Conservation (phyloP, 2,113 vertebrate genomes). For the Boleophthalmus pectinirostris region DNA sequence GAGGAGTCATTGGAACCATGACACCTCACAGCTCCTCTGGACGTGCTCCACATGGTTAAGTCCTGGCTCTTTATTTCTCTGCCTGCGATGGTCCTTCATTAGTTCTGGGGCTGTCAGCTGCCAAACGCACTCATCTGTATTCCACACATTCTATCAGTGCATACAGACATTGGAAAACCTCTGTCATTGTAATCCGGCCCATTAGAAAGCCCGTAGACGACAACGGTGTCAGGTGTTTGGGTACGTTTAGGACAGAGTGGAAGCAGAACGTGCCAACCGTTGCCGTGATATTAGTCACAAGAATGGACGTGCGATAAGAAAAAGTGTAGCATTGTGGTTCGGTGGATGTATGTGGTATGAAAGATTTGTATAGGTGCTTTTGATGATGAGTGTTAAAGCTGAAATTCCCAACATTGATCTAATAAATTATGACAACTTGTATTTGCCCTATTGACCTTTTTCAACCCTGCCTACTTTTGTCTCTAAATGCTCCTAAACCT, state of each 20-base stretch:
- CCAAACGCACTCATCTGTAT: constrained; percentile 2
- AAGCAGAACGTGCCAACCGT: neutral
- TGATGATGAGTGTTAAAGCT: too few relatives aligned
- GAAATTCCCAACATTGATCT: too few relatives aligned
- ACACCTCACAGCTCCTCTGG: neutral
- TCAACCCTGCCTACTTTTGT: too few relatives aligned
- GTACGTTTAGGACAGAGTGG: neutral
- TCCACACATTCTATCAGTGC: neutral
- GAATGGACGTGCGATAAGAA: neutral
- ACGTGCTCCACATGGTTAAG: constrained; percentile 8
- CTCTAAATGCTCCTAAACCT: too few relatives aligned
- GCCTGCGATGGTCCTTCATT: constrained; percentile 1
- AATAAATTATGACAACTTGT: too few relatives aligned
- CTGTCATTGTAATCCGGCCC: neutral
- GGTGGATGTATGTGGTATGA: too few relatives aligned
- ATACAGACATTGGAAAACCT: neutral
- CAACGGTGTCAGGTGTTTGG: neutral
- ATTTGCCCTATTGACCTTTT: too few relatives aligned
- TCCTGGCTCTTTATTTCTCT: neutral
- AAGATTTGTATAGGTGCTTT: too few relatives aligned
- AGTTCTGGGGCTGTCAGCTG: neutral
- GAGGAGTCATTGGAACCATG: neutral
- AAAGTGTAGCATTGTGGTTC: neutral
- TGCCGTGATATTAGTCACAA: neutral
- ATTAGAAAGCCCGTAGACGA: neutral